Evolutionary conservation across 2,888 invertebrate species (phyloP).

Genomic region (Synanthedon vespiformis): DNA sequence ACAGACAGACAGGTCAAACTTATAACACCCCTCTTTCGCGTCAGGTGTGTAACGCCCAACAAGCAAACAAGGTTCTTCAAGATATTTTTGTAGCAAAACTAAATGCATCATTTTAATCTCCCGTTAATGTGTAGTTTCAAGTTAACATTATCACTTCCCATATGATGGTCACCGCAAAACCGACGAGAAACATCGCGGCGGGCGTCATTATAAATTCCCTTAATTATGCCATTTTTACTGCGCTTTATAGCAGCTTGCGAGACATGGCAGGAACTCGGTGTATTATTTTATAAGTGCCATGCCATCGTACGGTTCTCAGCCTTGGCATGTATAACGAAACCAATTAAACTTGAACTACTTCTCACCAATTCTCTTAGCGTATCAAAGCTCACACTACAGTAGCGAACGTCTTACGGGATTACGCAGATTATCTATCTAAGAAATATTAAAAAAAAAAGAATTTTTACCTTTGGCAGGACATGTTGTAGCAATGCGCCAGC

Average conservation of each 20-base stretch:
- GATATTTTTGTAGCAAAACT: too few relatives aligned
- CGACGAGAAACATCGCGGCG: constrained; percentile 20
- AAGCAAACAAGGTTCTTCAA: too few relatives aligned
- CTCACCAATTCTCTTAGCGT: background rate
- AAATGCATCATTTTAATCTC: background rate
- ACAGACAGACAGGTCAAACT: too few relatives aligned
- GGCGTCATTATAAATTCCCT: constrained; percentile 57
- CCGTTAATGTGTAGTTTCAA: background rate
- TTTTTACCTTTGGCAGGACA: constrained; percentile 62
- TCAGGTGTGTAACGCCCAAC: too few relatives aligned
- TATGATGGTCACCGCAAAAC: constrained; percentile 23
- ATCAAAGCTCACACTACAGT: background rate
- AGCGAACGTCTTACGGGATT: background rate
- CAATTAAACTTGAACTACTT: background rate
- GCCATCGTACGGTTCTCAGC: constrained; percentile 36
- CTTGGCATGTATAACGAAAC: constrained; percentile 20
- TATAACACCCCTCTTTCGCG: too few relatives aligned
- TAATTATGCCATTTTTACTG: constrained; percentile 60
- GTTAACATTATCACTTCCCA: background rate
- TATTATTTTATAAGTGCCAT: constrained; percentile 39
- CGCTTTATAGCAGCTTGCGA: constrained; percentile 29
- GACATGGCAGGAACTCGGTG: constrained; percentile 28
- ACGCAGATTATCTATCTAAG: background rate
- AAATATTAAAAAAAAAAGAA: constrained; percentile 3
- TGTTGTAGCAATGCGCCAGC: constrained; percentile 80